phyloP scores from a whole-genome alignment of 2,797 vertebrate species.

The Anabas testudineus region DNA sequence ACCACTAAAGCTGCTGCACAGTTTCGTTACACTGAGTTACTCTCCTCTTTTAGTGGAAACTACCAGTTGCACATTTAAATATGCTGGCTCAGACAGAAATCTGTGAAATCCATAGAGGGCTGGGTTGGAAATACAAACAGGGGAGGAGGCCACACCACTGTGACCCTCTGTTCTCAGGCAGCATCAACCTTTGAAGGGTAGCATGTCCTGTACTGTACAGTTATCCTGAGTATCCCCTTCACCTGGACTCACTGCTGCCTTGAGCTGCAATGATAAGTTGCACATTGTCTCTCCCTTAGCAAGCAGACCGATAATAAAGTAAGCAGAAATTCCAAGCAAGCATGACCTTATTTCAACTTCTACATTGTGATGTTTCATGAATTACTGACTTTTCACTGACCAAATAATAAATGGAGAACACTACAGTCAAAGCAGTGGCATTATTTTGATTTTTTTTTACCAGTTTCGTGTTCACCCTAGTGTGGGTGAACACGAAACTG shows the following conservation, averaged over 20 bases:
- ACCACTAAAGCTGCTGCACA: neutral
- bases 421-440: neutral
- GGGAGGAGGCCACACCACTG: neutral
- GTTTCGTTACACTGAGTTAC: neutral
- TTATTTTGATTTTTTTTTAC: no score
- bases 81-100: neutral
- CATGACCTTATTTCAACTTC: no score
- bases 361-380: no score
- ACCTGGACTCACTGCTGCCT: neutral
- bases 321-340: neutral
- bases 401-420: neutral
- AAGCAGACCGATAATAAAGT: neutral
- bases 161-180: neutral
- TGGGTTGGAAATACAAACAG: constrained; percentile 39
- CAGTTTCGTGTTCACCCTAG: no score
- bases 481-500: no score
- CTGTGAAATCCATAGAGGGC: constrained; percentile 2
- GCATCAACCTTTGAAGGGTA: neutral
- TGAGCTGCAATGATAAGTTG: neutral
- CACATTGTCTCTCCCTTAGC: neutral
- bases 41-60: neutral
- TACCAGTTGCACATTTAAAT: constrained; percentile 6
- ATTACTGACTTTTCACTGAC: neutral
- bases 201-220: neutral
- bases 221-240: neutral